Conservation (phyloP, 2,797 vertebrate genomes). For the Rallus crepitans region DNA sequence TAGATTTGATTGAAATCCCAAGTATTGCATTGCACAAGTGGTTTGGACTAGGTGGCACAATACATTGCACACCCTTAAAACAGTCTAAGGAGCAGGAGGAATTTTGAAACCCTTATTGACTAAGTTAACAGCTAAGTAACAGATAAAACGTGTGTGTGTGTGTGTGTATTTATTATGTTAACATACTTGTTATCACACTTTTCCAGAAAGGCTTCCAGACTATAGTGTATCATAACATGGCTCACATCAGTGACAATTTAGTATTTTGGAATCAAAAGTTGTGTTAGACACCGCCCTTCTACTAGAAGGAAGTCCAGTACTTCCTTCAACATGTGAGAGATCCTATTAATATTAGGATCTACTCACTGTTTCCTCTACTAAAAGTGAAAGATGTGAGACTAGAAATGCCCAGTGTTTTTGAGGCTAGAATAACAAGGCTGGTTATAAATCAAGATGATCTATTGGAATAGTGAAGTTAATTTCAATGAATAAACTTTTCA, state of each 20-base stretch:
- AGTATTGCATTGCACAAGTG: neutral
- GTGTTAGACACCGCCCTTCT: neutral
- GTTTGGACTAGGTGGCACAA: neutral
- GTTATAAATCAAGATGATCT: neutral
- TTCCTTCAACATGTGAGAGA: neutral
- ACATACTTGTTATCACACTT: neutral
- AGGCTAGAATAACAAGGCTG: neutral
- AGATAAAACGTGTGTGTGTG: neutral
- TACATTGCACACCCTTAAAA: neutral
- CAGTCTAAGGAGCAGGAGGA: neutral
- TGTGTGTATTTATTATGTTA: neutral
- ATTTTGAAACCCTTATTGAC: neutral
- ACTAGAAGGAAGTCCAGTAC: no score
- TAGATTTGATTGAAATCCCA: neutral
- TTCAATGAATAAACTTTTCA: neutral
- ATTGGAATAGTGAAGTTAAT: neutral
- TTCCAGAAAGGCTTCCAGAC: neutral
- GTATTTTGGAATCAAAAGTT: neutral
- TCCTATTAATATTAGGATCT: neutral
- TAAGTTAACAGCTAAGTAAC: neutral
- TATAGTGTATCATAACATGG: neutral
- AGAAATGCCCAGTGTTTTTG: neutral
- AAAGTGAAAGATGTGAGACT: neutral
- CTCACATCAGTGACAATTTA: neutral
- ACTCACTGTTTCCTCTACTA: neutral